Conservation (phyloP, 2,113 vertebrate species). For the Myrmecobius fasciatus region DNA sequence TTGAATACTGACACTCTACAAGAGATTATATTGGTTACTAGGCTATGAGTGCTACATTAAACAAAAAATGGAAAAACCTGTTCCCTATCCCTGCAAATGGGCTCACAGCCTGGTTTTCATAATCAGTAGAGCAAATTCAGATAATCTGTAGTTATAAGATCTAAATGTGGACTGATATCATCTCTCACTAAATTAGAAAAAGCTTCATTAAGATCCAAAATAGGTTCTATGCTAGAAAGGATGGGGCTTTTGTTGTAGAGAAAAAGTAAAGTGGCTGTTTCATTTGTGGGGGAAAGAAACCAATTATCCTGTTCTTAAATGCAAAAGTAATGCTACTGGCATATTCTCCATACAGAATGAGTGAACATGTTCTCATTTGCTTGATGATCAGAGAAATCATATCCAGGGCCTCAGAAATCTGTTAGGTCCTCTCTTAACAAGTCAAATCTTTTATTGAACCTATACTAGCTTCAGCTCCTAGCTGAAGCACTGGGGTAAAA, state of each 20-base stretch:
- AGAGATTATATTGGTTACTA: conserved; percentile 18
- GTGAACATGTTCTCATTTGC: conserved; percentile 16
- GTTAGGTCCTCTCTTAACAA: conserved; percentile 21
- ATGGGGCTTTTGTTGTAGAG: conserved; percentile 28
- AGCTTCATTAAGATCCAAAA: not conserved
- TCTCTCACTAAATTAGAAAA: conserved; percentile 30
- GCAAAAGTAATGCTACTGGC: conserved; percentile 14
- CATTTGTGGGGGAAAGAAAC: conserved; percentile 36
- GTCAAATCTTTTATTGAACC: conserved; percentile 11
- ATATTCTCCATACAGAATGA: not conserved
- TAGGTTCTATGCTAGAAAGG: not conserved
- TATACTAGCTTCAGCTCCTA: not conserved
- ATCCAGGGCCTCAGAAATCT: not conserved
- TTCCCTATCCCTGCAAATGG: conserved; percentile 17
- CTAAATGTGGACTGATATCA: not conserved
- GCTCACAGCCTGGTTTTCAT: not conserved
- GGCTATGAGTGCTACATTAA: conserved; percentile 3
- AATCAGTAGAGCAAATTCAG: not conserved
- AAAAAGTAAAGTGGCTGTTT: not conserved
- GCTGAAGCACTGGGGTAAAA: not conserved
- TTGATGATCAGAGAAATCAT: conserved; percentile 22
- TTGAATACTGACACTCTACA: conserved; percentile 27
- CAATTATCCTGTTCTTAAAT: not conserved
- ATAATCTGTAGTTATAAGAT: not conserved
- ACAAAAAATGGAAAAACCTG: not conserved